phyloP scores from a whole-genome alignment of 2,888 invertebrate species.

The Caenorhabditis angaria region DNA sequence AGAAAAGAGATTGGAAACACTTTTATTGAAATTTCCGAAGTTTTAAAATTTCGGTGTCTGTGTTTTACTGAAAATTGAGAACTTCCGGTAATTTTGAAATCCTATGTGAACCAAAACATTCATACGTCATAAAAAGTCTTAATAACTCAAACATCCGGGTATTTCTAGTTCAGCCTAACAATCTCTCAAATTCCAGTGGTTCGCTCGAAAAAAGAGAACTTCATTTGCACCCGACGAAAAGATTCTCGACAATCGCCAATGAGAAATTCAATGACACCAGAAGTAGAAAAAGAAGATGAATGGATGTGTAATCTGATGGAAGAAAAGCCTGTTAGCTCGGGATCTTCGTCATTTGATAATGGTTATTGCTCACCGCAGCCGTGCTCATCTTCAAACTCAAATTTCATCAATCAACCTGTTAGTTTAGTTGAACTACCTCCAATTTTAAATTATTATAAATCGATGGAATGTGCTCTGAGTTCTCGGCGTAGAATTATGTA shows the following conservation, averaged over 20 bases:
- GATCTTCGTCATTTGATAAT: constrained; percentile 29
- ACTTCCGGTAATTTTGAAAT: not conserved
- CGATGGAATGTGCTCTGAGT: not conserved
- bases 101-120: not conserved
- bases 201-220: constrained; percentile 34
- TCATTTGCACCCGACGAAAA: constrained; percentile 29
- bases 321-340: constrained; percentile 3
- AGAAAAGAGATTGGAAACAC: not conserved
- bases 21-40: not conserved
- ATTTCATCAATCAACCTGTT: not conserved
- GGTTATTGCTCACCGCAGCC: constrained; percentile 29
- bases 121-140: not conserved
- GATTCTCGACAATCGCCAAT: constrained; percentile 12
- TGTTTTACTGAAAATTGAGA: not conserved
- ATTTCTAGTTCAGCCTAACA: not conserved
- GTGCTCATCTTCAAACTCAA: constrained; percentile 10
- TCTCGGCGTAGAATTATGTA: constrained; percentile 46
- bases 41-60: not conserved
- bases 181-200: constrained; percentile 23
- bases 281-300: not conserved
- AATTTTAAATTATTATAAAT: constrained; percentile 2
- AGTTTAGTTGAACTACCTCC: not conserved
- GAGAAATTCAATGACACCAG: constrained; percentile 4
- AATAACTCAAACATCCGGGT: not conserved
- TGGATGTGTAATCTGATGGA: not conserved